Conservation (phyloP, 2,888 invertebrate species). For the Disparrhopalites patrizii region DNA sequence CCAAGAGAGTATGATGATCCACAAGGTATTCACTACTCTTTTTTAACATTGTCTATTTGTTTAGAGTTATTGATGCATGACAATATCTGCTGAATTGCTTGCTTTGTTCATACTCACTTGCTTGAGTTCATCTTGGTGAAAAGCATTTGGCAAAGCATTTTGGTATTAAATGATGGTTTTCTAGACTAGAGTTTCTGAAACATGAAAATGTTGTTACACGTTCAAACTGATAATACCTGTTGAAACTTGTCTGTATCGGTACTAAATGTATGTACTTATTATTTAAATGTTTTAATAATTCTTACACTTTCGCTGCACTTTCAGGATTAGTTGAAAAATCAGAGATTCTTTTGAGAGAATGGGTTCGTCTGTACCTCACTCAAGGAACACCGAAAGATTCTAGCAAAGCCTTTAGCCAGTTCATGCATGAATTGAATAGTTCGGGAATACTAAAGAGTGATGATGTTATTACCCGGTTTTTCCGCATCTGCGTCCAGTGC, state of each 20-base stretch:
- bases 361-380: slow-evolving; percentile 86
- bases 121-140: no score
- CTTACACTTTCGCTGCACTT: no score
- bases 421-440: slow-evolving; percentile 92
- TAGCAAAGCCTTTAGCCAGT: slow-evolving; percentile 85
- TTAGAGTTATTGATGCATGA: neutral
- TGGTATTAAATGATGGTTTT: neutral
- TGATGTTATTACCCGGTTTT: slow-evolving; percentile 93
- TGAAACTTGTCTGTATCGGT: neutral
- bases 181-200: slow-evolving; percentile 28
- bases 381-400: slow-evolving; percentile 76
- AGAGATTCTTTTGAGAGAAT: slow-evolving; percentile 87
- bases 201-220: slow-evolving; percentile 6
- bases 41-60: neutral
- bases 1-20: slow-evolving; percentile 55
- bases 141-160: no score
- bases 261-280: neutral
- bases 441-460: slow-evolving; percentile 96
- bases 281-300: neutral
- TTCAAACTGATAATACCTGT: no score
- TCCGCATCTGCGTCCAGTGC: slow-evolving; percentile 72
- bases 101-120: no score
- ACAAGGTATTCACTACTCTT: slow-evolving; percentile 35
- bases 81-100: no score
- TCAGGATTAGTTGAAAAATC: slow-evolving; percentile 86